Conservation (phyloP, 2,797 vertebrate species). For the Netta rufina region DNA sequence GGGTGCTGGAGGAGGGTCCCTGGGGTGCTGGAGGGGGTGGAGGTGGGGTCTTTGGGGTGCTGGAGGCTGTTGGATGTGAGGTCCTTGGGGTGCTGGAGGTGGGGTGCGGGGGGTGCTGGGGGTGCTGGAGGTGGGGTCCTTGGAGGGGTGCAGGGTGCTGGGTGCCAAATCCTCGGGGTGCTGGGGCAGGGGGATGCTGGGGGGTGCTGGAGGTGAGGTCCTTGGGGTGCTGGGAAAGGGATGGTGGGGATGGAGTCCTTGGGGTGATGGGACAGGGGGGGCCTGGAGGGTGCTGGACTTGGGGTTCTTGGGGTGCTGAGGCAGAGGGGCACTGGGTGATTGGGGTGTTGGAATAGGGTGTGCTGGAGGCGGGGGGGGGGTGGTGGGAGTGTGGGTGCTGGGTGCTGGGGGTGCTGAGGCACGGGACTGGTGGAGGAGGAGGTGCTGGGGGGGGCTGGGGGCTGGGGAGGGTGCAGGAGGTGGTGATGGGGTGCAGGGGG, state of each 20-base stretch:
- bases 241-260: too few species aligned
- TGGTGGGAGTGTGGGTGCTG: neutral
- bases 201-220: neutral
- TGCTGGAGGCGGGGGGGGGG: neutral
- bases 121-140: neutral
- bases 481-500: neutral
- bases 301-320: neutral
- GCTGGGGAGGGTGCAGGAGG: neutral
- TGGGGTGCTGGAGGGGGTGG: neutral
- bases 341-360: neutral
- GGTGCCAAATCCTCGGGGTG: neutral
- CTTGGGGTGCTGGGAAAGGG: neutral
- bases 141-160: neutral
- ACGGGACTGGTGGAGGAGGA: neutral
- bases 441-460: neutral
- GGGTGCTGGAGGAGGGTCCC: neutral
- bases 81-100: neutral
- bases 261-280: neutral
- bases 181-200: neutral
- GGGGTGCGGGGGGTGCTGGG: neutral
- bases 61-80: neutral
- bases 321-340: neutral
- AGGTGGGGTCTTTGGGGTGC: neutral
- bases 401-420: neutral
- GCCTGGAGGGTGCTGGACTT: neutral